Evolutionary conservation across 2,888 invertebrate species (phyloP).

Genomic region (Agriopis marginaria): DNA sequence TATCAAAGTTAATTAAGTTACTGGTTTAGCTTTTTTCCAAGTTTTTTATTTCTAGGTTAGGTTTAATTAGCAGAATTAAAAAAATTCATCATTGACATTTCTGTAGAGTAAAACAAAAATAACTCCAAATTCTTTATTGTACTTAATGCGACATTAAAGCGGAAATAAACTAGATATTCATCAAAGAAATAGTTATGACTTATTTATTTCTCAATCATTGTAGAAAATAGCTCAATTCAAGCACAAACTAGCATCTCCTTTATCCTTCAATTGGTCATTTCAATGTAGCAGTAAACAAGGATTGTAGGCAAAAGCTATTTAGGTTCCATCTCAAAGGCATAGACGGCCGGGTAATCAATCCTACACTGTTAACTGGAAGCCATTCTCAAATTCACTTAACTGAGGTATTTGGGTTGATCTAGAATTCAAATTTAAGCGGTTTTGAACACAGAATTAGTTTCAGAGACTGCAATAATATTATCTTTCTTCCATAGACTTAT

Average conservation of each 20-base stretch:
- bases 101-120: too few species aligned
- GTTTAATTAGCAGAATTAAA: too few species aligned
- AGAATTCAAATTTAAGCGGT: slow-evolving; percentile 12
- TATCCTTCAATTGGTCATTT: slow-evolving; percentile 24
- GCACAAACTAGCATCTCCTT: neutral
- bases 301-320: slow-evolving; percentile 31
- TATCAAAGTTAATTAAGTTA: too few species aligned
- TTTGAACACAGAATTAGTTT: neutral
- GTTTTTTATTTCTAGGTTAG: too few species aligned
- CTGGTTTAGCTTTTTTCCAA: too few species aligned
- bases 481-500: neutral
- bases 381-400: slow-evolving; percentile 27
- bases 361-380: slow-evolving; percentile 26
- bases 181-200: neutral
- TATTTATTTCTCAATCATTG: neutral
- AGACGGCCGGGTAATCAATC: slow-evolving; percentile 29
- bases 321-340: slow-evolving; percentile 35
- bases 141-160: too few species aligned
- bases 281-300: slow-evolving; percentile 26
- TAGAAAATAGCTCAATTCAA: neutral
- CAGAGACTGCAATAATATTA: neutral
- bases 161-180: too few species aligned
- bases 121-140: too few species aligned
- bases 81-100: too few species aligned
- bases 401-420: slow-evolving; percentile 26